phyloP scores from a whole-genome alignment of 2,888 invertebrate species.

The Argyresthia goedartella region DNA sequence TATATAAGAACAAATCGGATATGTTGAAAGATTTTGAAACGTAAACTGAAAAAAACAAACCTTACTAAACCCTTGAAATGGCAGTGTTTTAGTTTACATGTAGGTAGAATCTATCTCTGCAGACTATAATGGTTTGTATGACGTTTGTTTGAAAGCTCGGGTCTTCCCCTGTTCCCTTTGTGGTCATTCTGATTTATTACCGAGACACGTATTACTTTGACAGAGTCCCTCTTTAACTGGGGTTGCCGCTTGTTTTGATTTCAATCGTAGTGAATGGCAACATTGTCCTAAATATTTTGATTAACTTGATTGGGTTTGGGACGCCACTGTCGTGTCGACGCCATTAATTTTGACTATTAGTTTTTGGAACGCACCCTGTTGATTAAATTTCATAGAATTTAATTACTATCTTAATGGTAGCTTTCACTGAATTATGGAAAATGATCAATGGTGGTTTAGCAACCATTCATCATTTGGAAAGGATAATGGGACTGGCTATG shows the following conservation, averaged over 20 bases:
- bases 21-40: too few species aligned
- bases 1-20: too few species aligned
- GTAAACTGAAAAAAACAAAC: too few species aligned
- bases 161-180: background rate
- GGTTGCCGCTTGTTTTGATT: slow-evolving; percentile 7
- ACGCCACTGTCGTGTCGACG: background rate
- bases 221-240: background rate
- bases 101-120: too few species aligned
- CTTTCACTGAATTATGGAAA: too few species aligned
- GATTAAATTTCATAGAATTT: background rate
- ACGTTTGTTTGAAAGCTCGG: background rate
- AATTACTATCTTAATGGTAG: too few species aligned
- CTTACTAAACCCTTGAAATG: too few species aligned
- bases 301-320: slow-evolving; percentile 5
- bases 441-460: too few species aligned
- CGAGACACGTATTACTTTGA: background rate
- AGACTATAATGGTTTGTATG: background rate
- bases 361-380: background rate
- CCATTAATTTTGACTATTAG: background rate
- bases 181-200: slow-evolving; percentile 9
- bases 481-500: too few species aligned
- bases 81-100: too few species aligned
- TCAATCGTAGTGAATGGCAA: background rate
- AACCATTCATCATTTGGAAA: too few species aligned
- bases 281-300: slow-evolving; percentile 1